A percentile compares a stretch with the other conserved stretches of the same genome.
These are phyloP conservation scores for Tribolium madens DNA, from an alignment of 1,140 invertebrate genomes.

Conservation along the genomic window DNA sequence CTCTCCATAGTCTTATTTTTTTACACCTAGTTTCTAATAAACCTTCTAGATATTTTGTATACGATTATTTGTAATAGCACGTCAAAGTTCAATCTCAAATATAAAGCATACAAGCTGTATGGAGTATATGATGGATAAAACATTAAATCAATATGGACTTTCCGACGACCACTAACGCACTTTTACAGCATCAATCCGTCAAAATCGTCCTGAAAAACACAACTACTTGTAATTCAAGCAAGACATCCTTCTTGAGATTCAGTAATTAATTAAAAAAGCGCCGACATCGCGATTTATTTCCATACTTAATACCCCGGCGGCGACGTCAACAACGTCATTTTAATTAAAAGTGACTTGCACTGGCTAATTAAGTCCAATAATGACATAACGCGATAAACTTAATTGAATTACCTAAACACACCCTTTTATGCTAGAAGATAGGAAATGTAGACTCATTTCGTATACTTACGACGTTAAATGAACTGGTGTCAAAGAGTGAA, in stretches of 20 bases:
- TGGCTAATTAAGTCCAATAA: slow-evolving; percentile 37
- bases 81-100: slow-evolving; percentile 43
- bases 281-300: slow-evolving; percentile 29
- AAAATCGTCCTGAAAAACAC: slow-evolving; percentile 40
- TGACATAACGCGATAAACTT: slow-evolving; percentile 34
- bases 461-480: slow-evolving; percentile 54
- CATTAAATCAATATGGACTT: slow-evolving; percentile 32
- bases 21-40: slow-evolving; percentile 41
- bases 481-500: slow-evolving; percentile 57
- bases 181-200: slow-evolving; percentile 42
- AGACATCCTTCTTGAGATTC: neutral
- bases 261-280: slow-evolving; percentile 34
- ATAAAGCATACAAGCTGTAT: slow-evolving; percentile 44
- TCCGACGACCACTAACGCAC: slow-evolving; percentile 26
- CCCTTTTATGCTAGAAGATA: slow-evolving; percentile 24
- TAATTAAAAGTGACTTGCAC: slow-evolving; percentile 32
- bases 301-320: slow-evolving; percentile 14
- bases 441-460: slow-evolving; percentile 29
- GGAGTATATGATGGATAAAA: slow-evolving; percentile 40
- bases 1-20: slow-evolving; percentile 39
- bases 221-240: slow-evolving; percentile 26
- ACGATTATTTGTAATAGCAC: slow-evolving; percentile 42
- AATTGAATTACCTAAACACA: slow-evolving; percentile 39
- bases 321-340: slow-evolving; percentile 36
- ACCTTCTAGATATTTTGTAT: slow-evolving; percentile 37